Evolutionary conservation across 1,140 invertebrate genomes (phyloP).

Genomic region (Uloborus diversus): DNA sequence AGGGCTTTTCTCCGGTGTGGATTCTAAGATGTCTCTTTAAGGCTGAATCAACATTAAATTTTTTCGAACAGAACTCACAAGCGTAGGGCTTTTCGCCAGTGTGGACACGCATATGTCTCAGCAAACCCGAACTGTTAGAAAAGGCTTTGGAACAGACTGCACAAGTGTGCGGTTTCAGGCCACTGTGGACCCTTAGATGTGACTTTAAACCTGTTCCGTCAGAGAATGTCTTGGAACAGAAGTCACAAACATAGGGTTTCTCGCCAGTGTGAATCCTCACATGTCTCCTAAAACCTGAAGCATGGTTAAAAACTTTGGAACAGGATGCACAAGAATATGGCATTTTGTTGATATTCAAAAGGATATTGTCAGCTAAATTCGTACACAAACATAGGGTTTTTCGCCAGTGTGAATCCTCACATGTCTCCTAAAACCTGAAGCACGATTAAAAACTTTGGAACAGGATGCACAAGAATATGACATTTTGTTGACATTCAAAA

Average conservation of each 20-base stretch:
- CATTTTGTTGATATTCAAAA: too few relatives aligned
- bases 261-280: background rate
- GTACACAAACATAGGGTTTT: too few relatives aligned
- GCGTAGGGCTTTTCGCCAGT: background rate
- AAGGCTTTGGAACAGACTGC: background rate
- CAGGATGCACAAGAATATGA: too few relatives aligned
- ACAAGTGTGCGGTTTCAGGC: conserved; percentile 25
- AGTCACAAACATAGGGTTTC: background rate
- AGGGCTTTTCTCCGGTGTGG: conserved; percentile 63
- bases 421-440: too few relatives aligned
- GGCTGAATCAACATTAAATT: background rate
- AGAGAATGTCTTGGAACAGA: background rate
- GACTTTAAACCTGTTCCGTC: background rate
- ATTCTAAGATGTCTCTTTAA: background rate
- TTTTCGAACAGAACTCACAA: background rate
- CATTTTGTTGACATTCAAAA: too few relatives aligned
- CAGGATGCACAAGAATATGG: background rate
- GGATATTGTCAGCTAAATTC: too few relatives aligned
- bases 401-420: too few relatives aligned
- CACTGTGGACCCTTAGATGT: conserved; percentile 15
- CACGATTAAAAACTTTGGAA: too few relatives aligned
- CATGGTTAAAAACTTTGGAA: background rate
- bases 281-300: background rate
- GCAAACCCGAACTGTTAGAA: background rate
- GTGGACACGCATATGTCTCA: background rate